phyloP scores from a whole-genome alignment of 1,140 invertebrate genomes.

The Apis laboriosa region DNA sequence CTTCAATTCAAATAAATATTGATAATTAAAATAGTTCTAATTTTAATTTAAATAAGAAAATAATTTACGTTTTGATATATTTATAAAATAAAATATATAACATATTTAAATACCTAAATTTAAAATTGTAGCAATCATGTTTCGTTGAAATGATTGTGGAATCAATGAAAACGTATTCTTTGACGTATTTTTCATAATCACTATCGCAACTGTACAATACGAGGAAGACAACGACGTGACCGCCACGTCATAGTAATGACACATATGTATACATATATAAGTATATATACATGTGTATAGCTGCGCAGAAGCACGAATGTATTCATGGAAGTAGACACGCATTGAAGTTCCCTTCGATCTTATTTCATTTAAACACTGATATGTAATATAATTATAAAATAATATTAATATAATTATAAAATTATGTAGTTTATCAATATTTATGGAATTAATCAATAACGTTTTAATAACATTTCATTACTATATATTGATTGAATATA shows the following conservation, averaged over 20 bases:
- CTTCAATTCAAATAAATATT: too few relatives aligned
- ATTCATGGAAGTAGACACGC: conserved; percentile 36
- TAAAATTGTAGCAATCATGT: conserved; percentile 9
- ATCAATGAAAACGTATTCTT: not conserved
- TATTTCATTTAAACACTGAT: not conserved
- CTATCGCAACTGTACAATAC: not conserved
- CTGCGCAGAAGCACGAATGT: conserved; percentile 52
- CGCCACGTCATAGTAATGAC: conserved; percentile 60
- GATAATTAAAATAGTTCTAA: too few relatives aligned
- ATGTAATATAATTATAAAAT: too few relatives aligned
- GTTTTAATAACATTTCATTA: not conserved
- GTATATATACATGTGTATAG: not conserved
- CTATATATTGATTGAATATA: not conserved
- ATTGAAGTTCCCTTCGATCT: not conserved
- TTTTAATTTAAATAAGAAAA: too few relatives aligned
- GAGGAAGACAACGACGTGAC: conserved; percentile 42
- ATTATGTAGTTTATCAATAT: not conserved
- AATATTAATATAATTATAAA: too few relatives aligned
- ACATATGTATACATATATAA: not conserved
- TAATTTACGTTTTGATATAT: too few relatives aligned
- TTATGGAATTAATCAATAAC: not conserved
- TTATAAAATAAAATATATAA: not conserved
- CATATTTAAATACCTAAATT: conserved; percentile 1
- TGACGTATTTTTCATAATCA: not conserved
- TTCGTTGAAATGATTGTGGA: conserved; percentile 5